Conservation (phyloP, 2,113 vertebrate genomes). For the Odontesthes bonariensis region DNA sequence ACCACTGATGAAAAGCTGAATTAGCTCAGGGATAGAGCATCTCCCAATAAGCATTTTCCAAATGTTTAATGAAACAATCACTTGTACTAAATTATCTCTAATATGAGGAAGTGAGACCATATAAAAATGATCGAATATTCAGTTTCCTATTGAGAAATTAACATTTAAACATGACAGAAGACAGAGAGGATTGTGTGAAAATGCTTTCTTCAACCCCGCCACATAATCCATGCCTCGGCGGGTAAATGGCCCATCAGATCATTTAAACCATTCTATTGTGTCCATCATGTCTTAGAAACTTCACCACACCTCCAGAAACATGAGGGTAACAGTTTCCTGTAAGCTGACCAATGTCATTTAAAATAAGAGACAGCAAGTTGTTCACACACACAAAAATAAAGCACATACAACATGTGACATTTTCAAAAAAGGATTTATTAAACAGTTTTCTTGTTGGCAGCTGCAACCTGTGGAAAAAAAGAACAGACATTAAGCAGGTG, state of each 20-base stretch:
- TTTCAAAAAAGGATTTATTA: constrained; percentile 81
- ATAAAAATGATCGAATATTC: neutral
- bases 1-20: constrained; percentile 23
- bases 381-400: neutral
- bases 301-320: neutral
- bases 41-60: constrained; percentile 18
- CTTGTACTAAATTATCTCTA: constrained; percentile 1
- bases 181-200: no score
- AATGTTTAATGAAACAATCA: neutral
- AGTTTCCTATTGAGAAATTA: constrained; percentile 8
- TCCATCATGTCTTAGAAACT: neutral
- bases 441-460: constrained; percentile 84
- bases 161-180: constrained; percentile 6
- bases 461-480: constrained; percentile 74
- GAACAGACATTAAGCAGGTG: neutral
- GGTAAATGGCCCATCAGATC: neutral
- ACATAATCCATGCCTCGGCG: neutral
- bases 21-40: constrained; percentile 8
- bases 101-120: neutral
- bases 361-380: neutral
- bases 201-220: neutral
- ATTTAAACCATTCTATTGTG: neutral
- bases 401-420: constrained; percentile 50
- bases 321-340: no score
- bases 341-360: neutral